Base-by-base conservation (phyloP, 2,888 invertebrate species). In the Lysandra bellargus region DNA sequence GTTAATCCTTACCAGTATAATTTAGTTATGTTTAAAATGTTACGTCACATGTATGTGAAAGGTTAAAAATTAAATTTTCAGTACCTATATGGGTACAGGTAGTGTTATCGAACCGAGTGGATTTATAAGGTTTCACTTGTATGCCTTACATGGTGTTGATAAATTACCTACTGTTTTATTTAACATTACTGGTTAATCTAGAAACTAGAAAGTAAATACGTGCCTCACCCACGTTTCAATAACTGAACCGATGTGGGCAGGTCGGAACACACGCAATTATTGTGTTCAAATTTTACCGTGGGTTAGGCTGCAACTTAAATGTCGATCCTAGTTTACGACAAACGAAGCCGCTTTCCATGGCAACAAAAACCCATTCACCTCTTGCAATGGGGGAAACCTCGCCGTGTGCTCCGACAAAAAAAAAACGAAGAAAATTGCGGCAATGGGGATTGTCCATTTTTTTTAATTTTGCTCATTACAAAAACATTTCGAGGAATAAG, bases 91-190 rank as follows among this genome's bases (percentile, higher is more conserved):
- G 33, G 9, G 33, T 57, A 33, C 76, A 33, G 30, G 76, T 53
- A 49, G 33, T 53, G 76, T 57, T 69, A 69, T 33, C 69, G 69
- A 75, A 37, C 69, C 40, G 69, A 49, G 61, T 44, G 75, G 75
- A 76, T 75, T 75, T 60, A 79, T 79, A 37, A 44, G 64, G 64
- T 79, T 79, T 80, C 80, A 79, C 80, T 80, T 80, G 80, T 78
- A 79, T 75, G 78, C 80, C 80, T 80, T 78, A 82, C 78, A 80
- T 80, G 80, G 80, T 78, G 60, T 75, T 78, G 78, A 78, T 81
- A 80, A 81, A 75, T 79, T 30, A 61, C 81, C 79, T 80, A 80
- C 79, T 81, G 80, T 80, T 81, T 81, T 76, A 64, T 79, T 82
- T 80, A 79, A 80, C 80, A 79, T 80, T 80, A 81, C 80, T 80